Base-by-base conservation (phyloP, 2,888 invertebrate genomes). In the Mechanitis messenoides region DNA sequence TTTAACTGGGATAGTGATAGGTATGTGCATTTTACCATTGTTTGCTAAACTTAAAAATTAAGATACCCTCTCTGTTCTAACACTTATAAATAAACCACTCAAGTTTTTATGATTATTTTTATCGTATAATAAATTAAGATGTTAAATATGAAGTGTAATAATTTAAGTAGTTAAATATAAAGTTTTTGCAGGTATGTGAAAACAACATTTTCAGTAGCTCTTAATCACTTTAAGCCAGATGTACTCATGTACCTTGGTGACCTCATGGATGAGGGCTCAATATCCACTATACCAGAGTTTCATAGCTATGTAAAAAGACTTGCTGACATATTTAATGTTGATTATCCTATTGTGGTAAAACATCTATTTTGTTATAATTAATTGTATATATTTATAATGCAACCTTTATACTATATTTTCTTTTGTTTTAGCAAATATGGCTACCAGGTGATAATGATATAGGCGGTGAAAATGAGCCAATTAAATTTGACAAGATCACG, bases 391-490 rank as follows among this genome's bases (percentile, higher is more conserved):
- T 11, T 31, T 9, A 50, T 9, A 31, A 28, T 28, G 6, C 5
- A n/a, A 47, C 5, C 31, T 50, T 28, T 9, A 3, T 9, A 31
- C 9, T 4, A 50, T 31, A 35, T 38, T n/a, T 33, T 31, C n/a
- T 33, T 56, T 9, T 59, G 55, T 85, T 89, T 42, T 83, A 95
- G 95, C 92, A 92, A 84, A 91, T 98, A 59, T 97, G 95, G 91
- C 83, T 98, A 66, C 96, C 98, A 31, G 99, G 99, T 4, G 99
- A 99, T 81, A 99, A 99, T 84, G 99, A 99, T 78, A 96, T 99
- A 63, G 99, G 98, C 6, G 98, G 99, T 12, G 98, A 99, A 85
- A 94, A 92, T 65, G 94, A 95, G 73, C 91, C 92, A 47, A 92
- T 96, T 53, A 93, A 92, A 33, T 83, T 87, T 55, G 82, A 92